Base-by-base conservation (phyloP, 64 coral and sea anemone species). In the Actinia equina region DNA sequence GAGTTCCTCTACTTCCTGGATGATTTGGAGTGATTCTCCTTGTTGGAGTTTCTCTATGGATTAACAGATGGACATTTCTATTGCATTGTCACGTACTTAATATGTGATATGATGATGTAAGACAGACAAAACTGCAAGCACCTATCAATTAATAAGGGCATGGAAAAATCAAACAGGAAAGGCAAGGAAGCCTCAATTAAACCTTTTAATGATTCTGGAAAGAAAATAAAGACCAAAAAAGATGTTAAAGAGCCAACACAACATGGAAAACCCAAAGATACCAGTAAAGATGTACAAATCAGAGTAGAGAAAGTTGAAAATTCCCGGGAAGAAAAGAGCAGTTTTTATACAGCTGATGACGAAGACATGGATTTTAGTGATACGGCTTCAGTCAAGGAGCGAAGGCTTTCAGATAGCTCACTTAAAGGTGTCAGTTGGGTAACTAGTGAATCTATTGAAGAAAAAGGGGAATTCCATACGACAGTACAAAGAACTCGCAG, bases 321-420 rank as follows among this genome's bases (percentile, higher is more conserved):
- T 30, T 9, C 1, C 20, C 41, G 37, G 1, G 69, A 74, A 74
- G 69, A 10, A 74, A 74, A 74, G 26, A 25, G 25, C 65, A 71
- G 10, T 71, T 71, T 71, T 37, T 37, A 37, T 41, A 14, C 27
- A 30, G 69, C n/a, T 4, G 26, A 41, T 74, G 69, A 42, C 9
- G 25, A 57, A 57, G 55, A 26, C 41, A 30, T 74, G 69, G 69
- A 37, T 37, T 74, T 74, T 5, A 74, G 69, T 41, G 26, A 74
- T 26, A 74, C 9, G 2, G 80, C 42, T 16, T 52, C 80, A 52
- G 17, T 42, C 9, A 82, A 82, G 9, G 83, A 85, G 25, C 23
- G 83, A 61, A 85, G 83, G 26, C 52, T 85, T 4, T 85, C 83
- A 85, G 83, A 85, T 63, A 60, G 83, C 55, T 85, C 83, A 11